Evolutionary conservation across 2,113 vertebrate species (phyloP).

Genomic region (Phalacrocorax aristotelis): DNA sequence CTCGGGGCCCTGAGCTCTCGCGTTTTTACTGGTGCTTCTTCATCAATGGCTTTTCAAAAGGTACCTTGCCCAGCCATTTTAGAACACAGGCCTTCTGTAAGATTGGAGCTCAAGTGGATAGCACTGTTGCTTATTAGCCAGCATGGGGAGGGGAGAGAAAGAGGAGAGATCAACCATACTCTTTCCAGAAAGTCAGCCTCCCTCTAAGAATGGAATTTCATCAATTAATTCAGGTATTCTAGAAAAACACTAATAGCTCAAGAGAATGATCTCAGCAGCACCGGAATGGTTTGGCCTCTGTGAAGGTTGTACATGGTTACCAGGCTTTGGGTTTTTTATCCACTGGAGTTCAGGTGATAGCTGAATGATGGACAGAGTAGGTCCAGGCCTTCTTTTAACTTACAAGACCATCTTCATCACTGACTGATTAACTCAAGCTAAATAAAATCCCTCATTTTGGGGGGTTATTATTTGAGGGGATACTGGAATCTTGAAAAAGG

Average conservation of each 20-base stretch:
- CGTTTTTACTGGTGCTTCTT: slow-evolving; percentile 48
- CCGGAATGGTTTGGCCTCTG: not conserved
- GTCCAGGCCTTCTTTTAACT: not conserved
- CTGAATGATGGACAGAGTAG: not conserved
- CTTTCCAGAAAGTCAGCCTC: slow-evolving; percentile 65
- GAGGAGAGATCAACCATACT: not conserved
- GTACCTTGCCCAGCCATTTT: slow-evolving; percentile 45
- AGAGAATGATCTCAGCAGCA: not conserved
- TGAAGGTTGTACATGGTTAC: not conserved
- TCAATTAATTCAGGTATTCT: not conserved
- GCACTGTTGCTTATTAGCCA: not conserved
- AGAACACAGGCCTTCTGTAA: not conserved
- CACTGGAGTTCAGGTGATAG: not conserved
- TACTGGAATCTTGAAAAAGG: not conserved
- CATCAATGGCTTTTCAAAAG: slow-evolving; percentile 67
- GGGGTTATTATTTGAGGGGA: not conserved
- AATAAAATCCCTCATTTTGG: not conserved
- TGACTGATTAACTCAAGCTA: not conserved
- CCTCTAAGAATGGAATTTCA: not conserved
- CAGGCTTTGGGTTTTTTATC: not conserved
- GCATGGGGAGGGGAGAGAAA: not conserved
- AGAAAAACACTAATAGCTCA: not conserved
- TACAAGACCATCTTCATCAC: not conserved
- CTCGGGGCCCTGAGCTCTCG: slow-evolving; percentile 65
- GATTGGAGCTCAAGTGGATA: not conserved